These are phyloP conservation scores for Pherbina coryleti DNA, from an alignment of 2,888 invertebrate species.

Conservation along the genomic window DNA sequence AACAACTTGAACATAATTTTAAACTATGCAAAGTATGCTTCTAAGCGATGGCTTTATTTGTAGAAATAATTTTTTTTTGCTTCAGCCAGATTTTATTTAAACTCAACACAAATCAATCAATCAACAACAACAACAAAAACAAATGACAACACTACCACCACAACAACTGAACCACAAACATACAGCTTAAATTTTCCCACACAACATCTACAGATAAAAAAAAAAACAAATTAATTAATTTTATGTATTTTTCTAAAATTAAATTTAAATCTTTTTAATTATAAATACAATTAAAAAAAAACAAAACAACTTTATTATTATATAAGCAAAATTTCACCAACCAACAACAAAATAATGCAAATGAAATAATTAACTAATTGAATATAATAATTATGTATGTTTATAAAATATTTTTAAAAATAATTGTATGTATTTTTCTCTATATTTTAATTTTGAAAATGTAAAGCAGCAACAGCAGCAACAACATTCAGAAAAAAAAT, in stretches of 20 bases:
- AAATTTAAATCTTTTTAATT: conserved; percentile 30
- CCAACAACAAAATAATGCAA: conserved; percentile 18
- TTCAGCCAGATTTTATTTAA: conserved; percentile 3
- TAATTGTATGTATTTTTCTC: conserved; percentile 10
- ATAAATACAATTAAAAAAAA: neutral
- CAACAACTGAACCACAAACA: neutral
- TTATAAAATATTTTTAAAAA: conserved; percentile 8
- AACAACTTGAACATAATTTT: neutral
- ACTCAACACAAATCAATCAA: neutral
- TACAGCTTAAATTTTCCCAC: neutral
- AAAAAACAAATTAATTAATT: conserved; percentile 44
- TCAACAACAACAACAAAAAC: too few species aligned
- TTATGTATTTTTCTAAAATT: conserved; percentile 48
- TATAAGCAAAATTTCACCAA: conserved; percentile 26
- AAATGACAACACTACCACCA: neutral
- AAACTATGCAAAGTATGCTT: neutral
- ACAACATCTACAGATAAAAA: neutral
- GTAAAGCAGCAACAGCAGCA: neutral
- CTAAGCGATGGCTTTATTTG: neutral
- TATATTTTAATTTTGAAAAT: neutral
- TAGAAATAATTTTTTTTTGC: neutral
- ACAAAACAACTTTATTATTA: conserved; percentile 13
- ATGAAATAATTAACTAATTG: conserved; percentile 23
- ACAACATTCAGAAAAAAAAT: neutral
- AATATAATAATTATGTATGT: conserved; percentile 7